phyloP scores from a whole-genome alignment of 1,140 invertebrate species.

The Drosophila mauritiana region DNA sequence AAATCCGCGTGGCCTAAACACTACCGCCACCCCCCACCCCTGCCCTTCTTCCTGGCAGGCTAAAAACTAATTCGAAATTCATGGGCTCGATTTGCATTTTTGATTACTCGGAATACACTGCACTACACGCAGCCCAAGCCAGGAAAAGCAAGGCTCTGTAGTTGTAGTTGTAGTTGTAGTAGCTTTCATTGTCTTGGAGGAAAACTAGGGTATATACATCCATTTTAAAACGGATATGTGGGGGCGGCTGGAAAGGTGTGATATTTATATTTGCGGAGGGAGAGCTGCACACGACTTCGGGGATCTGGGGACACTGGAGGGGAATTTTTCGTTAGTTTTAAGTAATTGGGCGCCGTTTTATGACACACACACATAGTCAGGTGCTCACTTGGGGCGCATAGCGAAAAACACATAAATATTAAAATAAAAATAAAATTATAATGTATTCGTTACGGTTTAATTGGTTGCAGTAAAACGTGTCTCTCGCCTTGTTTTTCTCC shows the following conservation, averaged over 20 bases:
- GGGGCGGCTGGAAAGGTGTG: conserved; percentile 63
- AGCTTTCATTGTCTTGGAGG: conserved; percentile 35
- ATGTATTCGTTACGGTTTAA: conserved; percentile 78
- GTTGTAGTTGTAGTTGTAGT: conserved; percentile 9
- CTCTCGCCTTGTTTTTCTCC: conserved; percentile 5
- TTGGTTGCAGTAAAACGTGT: conserved; percentile 75
- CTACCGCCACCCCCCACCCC: conserved; percentile 14
- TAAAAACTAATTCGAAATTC: conserved; percentile 83
- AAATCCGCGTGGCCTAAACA: conserved; percentile 71
- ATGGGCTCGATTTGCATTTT: conserved; percentile 82
- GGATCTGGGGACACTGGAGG: conserved; percentile 38
- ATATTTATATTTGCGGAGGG: conserved; percentile 79
- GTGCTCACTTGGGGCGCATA: conserved; percentile 44
- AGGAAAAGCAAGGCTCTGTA: conserved; percentile 12
- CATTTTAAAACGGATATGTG: conserved; percentile 14
- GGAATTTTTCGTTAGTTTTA: conserved; percentile 78
- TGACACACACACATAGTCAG: conserved; percentile 33
- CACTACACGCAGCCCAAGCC: conserved; percentile 27
- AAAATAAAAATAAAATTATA: conserved; percentile 81
- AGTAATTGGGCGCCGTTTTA: conserved; percentile 81
- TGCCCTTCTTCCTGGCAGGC: conserved; percentile 42
- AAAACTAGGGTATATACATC: conserved; percentile 12
- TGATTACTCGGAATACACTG: conserved; percentile 77
- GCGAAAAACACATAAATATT: conserved; percentile 76
- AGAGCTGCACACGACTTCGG: conserved; percentile 56